phyloP scores from a whole-genome alignment of 2,888 invertebrate species.

The Lysandra coridon region DNA sequence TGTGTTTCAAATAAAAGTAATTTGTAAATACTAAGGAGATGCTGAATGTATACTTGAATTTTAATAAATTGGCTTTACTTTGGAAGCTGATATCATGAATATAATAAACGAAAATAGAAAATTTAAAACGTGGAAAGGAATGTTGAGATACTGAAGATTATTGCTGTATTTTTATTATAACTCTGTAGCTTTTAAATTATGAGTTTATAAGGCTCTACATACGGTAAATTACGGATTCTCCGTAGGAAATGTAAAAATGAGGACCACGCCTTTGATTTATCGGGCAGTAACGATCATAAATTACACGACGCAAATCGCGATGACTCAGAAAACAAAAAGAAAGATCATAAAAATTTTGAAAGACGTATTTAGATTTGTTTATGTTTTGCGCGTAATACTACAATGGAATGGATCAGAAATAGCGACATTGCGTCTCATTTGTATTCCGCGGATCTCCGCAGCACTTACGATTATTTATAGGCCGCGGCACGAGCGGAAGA shows the following conservation, averaged over 20 bases:
- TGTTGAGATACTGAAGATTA: too few relatives aligned
- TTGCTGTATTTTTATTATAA: too few relatives aligned
- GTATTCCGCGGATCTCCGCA: conserved; percentile 8
- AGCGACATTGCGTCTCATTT: conserved; percentile 12
- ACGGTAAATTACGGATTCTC: too few relatives aligned
- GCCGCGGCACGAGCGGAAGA: conserved; percentile 12
- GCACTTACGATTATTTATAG: conserved; percentile 5
- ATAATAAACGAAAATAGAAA: too few relatives aligned
- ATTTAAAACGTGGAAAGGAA: too few relatives aligned
- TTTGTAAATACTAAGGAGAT: too few relatives aligned
- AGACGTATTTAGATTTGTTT: conserved; percentile 2
- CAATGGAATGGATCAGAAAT: conserved; percentile 8
- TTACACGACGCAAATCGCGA: neutral
- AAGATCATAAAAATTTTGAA: neutral
- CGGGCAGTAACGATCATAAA: neutral
- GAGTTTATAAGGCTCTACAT: too few relatives aligned
- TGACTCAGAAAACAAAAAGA: neutral
- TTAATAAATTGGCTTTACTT: too few relatives aligned
- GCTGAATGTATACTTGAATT: too few relatives aligned
- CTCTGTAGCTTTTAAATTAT: too few relatives aligned
- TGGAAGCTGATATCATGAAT: too few relatives aligned
- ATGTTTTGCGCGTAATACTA: neutral
- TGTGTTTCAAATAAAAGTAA: too few relatives aligned
- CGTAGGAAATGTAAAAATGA: neutral
- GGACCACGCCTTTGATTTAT: neutral